phyloP scores from a whole-genome alignment of 2,113 vertebrate genomes.

The Planiliza haematocheilus region DNA sequence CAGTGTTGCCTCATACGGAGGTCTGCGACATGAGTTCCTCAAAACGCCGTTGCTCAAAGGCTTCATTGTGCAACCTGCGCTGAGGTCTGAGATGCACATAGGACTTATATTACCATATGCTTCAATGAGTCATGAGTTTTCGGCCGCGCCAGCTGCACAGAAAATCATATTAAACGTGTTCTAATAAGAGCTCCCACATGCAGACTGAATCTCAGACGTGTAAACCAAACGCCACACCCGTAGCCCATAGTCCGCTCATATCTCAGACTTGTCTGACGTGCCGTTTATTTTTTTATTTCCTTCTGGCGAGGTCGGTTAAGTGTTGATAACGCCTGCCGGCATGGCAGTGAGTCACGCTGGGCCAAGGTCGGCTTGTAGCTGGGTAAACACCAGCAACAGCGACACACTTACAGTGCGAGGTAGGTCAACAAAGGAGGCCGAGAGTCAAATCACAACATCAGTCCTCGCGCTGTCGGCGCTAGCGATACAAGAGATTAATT shows the following conservation, averaged over 20 bases:
- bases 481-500: not conserved
- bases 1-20: slow-evolving; percentile 33
- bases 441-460: slow-evolving; percentile 7
- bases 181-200: not conserved
- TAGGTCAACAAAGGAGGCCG: slow-evolving; percentile 39
- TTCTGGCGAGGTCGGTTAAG: slow-evolving; percentile 31
- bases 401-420: slow-evolving; percentile 3
- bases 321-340: slow-evolving; percentile 45
- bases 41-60: slow-evolving; percentile 53
- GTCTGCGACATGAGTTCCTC: slow-evolving; percentile 41
- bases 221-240: not conserved
- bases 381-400: slow-evolving; percentile 42
- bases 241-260: slow-evolving; percentile 15
- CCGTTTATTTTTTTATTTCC: slow-evolving; percentile 55
- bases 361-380: slow-evolving; percentile 42
- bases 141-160: not conserved
- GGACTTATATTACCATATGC: not conserved
- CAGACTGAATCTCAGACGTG: not conserved
- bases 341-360: slow-evolving; percentile 28
- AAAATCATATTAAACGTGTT: not conserved
- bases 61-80: slow-evolving; percentile 36
- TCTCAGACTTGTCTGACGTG: not conserved
- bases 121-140: slow-evolving; percentile 15
- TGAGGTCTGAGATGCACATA: slow-evolving; percentile 7
- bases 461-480: not conserved